Evolutionary conservation across 2,888 invertebrate genomes (phyloP), one percentile per base, ranked within the genome.

Genomic region (Vesta saturnalis): DNA sequence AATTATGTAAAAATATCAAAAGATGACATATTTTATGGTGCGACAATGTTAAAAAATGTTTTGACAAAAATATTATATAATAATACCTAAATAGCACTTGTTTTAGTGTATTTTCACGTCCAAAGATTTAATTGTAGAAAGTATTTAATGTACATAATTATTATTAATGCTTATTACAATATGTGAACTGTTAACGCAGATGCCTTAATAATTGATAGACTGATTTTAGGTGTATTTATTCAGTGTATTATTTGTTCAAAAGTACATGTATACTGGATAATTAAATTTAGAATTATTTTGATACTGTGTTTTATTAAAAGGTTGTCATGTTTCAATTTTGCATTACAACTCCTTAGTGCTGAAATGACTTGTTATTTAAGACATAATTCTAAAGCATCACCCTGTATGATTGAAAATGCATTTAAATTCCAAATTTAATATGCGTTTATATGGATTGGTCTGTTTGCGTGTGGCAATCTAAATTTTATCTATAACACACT

Each of bases 151-250:
- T 69, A 69, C 35, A 65, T 69, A 69, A 49, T 60, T 43, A 16
- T 58, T 61, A 61, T 52, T 65, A 59, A 61, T 61, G 64, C 64
- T 69, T 69, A 69, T 69, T 69, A 69, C 69, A 58, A 69, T 69
- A 69, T 66, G 65, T 70, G 66, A 70, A 70, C 65, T 70, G 69
- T 70, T 70, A 70, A 77, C 76, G 72, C 75, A 73, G 77, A 75
- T 77, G 77, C 77, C 77, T 77, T 77, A 77, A 72, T 70, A 70
- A 77, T 74, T 73, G 74, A 77, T 77, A 77, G 77, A 77, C 77
- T 77, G 77, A 77, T 77, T 77, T 77, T 77, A 70, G 65, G 69
- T 70, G 66, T 66, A 70, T 66, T 70, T 60, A 69, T 63, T 67
- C 63, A 63, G 46, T 68, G 64, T 68, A 60, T 64, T 68, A 68